Conservation (phyloP, 1,140 invertebrate species). For the Scaptomyza graminum region DNA sequence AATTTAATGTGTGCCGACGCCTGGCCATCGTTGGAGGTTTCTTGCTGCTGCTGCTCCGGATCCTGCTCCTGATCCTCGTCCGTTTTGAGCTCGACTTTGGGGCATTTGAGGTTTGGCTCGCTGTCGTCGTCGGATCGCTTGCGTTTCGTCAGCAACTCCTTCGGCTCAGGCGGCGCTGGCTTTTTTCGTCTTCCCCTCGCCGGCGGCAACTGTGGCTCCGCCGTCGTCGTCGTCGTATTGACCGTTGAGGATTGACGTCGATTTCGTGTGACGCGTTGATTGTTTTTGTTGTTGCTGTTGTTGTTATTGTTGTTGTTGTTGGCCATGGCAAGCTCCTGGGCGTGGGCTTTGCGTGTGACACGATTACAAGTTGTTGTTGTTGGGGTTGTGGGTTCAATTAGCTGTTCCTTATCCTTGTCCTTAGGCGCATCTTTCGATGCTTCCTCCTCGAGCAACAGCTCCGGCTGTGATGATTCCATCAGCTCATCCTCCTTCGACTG, state of each 20-base stretch:
- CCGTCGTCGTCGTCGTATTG: not conserved
- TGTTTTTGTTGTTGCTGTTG: constrained; percentile 28
- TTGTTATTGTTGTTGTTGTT: constrained; percentile 48
- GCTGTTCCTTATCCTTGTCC: not conserved
- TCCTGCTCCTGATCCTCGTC: constrained; percentile 29
- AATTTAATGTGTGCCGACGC: constrained; percentile 49
- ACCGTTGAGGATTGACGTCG: constrained; percentile 63
- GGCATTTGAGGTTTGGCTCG: constrained; percentile 49
- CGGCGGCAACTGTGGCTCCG: constrained; percentile 26
- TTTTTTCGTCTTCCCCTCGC: constrained; percentile 44
- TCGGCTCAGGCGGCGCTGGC: constrained; percentile 7
- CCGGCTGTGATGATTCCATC: constrained; percentile 33
- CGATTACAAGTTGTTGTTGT: constrained; percentile 55
- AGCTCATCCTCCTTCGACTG: constrained; percentile 12
- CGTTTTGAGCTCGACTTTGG: constrained; percentile 61
- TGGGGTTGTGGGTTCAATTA: constrained; percentile 6
- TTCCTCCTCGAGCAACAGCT: constrained; percentile 47
- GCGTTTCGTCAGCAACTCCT: constrained; percentile 55
- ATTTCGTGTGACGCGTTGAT: constrained; percentile 74
- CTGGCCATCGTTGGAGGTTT: constrained; percentile 34
- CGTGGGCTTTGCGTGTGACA: constrained; percentile 75
- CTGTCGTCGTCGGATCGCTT: constrained; percentile 68
- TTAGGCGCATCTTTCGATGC: constrained; percentile 42
- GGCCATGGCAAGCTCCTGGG: constrained; percentile 67
- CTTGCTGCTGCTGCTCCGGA: constrained; percentile 33